Percentiles rank a stretch among this genome's conserved stretches.
Conservation (phyloP, 2,113 vertebrate genomes). For the Oplegnathus fasciatus region DNA sequence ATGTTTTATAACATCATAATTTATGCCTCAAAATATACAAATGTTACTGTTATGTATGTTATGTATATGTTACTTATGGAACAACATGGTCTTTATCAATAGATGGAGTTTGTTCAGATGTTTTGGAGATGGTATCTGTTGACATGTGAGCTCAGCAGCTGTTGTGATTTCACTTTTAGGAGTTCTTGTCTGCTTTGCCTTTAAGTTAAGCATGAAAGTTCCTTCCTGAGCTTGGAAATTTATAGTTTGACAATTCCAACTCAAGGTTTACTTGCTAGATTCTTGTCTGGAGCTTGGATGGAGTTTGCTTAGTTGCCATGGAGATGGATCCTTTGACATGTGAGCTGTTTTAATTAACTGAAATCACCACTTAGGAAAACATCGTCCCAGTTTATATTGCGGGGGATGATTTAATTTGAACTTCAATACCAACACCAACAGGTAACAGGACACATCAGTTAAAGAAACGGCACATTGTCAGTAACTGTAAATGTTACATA, state of each 20-base stretch:
- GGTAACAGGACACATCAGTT: neutral
- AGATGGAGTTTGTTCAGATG: neutral
- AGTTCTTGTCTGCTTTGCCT: neutral
- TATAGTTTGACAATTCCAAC: neutral
- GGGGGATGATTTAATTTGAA: neutral
- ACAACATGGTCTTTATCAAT: neutral
- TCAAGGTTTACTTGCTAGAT: neutral
- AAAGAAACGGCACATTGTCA: neutral
- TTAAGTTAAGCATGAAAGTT: neutral
- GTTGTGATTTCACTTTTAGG: neutral
- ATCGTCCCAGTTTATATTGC: neutral
- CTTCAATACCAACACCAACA: neutral
- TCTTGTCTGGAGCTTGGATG: neutral
- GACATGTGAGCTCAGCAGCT: neutral
- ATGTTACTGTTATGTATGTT: neutral
- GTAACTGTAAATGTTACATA: conserved; percentile 51
- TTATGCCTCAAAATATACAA: neutral
- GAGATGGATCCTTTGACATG: neutral
- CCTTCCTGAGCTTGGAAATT: neutral
- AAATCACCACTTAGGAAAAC: neutral
- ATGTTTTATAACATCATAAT: neutral
- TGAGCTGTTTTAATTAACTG: neutral
- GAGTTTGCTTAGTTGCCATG: neutral
- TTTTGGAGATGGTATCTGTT: neutral
- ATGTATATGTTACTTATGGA: too few relatives aligned